phyloP scores from a whole-genome alignment of 2,888 invertebrate genomes.

The Chironomus tentans region DNA sequence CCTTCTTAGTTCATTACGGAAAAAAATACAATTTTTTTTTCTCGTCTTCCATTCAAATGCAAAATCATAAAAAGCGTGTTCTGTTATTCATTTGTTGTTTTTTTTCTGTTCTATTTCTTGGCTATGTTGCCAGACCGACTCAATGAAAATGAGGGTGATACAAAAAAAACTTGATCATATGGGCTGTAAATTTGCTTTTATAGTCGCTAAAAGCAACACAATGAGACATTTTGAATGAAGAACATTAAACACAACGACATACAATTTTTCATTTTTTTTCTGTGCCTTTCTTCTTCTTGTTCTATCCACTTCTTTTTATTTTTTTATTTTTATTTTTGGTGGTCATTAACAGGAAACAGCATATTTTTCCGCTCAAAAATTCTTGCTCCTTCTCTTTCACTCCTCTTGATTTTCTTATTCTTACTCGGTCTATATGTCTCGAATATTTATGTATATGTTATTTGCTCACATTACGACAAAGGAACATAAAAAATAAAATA shows the following conservation, averaged over 20 bases:
- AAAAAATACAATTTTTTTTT: background rate
- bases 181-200: background rate
- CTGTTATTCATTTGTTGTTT: no score
- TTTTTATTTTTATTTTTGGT: no score
- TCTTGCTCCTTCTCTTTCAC: background rate
- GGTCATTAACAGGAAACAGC: conserved; percentile 23
- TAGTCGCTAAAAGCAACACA: conserved; percentile 1
- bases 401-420: background rate
- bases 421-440: background rate
- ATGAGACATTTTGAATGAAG: background rate
- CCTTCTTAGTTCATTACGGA: background rate
- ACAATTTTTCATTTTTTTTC: background rate
- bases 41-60: background rate
- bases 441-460: no score
- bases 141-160: background rate
- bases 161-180: background rate
- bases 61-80: background rate
- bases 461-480: no score
- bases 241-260: conserved; percentile 9
- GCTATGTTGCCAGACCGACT: background rate
- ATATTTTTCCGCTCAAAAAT: conserved; percentile 17
- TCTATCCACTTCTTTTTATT: no score
- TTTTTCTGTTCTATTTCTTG: background rate
- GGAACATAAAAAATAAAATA: background rate
- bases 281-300: no score